phyloP scores from a whole-genome alignment of 2,113 vertebrate genomes.

The Noctilio leporinus region DNA sequence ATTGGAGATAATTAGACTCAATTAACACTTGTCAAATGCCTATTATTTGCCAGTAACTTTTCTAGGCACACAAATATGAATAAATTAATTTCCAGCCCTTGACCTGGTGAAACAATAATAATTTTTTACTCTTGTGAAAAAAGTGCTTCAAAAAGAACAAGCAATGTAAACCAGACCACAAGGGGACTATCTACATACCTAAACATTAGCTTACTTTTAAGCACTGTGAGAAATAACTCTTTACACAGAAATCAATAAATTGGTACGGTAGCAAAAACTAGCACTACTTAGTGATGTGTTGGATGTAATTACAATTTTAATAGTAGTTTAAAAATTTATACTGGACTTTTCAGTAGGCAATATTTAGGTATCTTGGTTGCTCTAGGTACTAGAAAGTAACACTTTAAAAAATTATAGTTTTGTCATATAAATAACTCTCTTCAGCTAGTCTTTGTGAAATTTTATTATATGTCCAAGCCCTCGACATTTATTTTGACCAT shows the following conservation, averaged over 20 bases:
- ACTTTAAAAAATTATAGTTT: background rate
- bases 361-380: background rate
- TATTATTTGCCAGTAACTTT: background rate
- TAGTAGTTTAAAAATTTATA: conserved; percentile 20
- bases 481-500: background rate
- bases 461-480: background rate
- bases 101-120: background rate
- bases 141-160: background rate
- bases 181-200: background rate
- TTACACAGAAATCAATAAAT: background rate
- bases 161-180: background rate
- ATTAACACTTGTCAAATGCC: conserved; percentile 35
- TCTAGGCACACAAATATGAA: conserved; percentile 19
- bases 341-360: background rate
- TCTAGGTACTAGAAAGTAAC: background rate
- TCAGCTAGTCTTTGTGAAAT: background rate
- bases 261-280: background rate
- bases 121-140: background rate
- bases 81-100: background rate
- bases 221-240: background rate
- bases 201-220: background rate
- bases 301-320: conserved; percentile 31
- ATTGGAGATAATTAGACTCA: conserved; percentile 24
- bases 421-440: background rate
- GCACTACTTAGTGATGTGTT: background rate